Evolutionary conservation across 2,888 invertebrate genomes (phyloP), one percentile per base, ranked within the genome.

Genomic region (Linnaemya tessellans): DNA sequence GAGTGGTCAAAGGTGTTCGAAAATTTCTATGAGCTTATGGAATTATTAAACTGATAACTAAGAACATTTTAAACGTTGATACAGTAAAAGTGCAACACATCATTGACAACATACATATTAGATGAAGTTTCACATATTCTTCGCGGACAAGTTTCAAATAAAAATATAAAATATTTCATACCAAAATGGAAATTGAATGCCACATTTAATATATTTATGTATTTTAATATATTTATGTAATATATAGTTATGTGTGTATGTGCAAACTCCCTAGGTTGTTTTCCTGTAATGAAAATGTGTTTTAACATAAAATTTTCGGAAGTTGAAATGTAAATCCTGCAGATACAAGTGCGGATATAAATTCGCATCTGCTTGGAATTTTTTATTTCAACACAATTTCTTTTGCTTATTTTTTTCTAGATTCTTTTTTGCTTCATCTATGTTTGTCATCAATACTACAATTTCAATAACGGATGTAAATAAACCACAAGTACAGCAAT

Each of bases 381-480:
- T 79, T 54, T 88, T 58, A 25, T 25, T 46, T 80, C 22, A 70
- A 70, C 56, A 70, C 56, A 70, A 67, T 60, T 83, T 84, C 64
- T 60, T 64, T 75, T 67, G 18, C 35, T 67, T 30, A 11, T 25
- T 30, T 56, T 5, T 25, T 56, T 56, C n/a, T n/a, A n/a, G n/a
- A n/a, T 11, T 22, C 15, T 56, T 11, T 7, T n/a, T 25, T n/a
- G n/a, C 30, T 56, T 25, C 7, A 56, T 64, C n/a, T 56, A 80
- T 80, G 56, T 75, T 85, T 73, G 85, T 84, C 74, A 82, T 80
- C 84, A 87, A 87, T 80, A 86, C 73, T 83, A 77, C 83, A 87
- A 80, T 75, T 84, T 83, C 89, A 89, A 89, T 90, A 91, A 89
- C 91, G 91, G 91, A 91, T 90, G 91, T 91, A 90, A 91, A 91